Evolutionary conservation across 2,888 invertebrate species (phyloP), one percentile per base, ranked within the genome.

Genomic region (Xiphydria camelus): DNA sequence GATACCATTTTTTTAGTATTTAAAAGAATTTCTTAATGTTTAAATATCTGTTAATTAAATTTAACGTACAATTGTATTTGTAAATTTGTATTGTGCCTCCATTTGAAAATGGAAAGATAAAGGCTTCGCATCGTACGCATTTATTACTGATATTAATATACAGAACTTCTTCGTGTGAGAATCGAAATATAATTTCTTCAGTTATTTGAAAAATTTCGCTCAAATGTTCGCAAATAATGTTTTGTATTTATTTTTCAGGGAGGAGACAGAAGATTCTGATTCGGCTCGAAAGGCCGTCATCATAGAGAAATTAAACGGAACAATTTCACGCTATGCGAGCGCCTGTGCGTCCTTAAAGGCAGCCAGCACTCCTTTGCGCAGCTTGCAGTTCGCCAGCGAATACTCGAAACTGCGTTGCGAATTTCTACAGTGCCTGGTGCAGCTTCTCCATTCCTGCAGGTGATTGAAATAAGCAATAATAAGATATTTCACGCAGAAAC

Each of bases 371-470:
- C 85, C 85, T 0, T 76, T 79, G 1, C 80, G 83, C 42, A 82
- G 81, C 34, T 76, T 87, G 25, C 80, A 82, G 46, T 91, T 92
- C 68, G 89, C 89, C 69, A 80, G 86, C 29, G 89, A 90, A 67
- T 91, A 88, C 69, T 81, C 88, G 14, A 82, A 84, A 51, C 81
- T 93, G 25, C 82, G 94, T 0, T 86, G 87, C 0, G 84, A 84
- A 62, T 87, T 89, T 64, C 78, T 94, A 4, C 87, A 89, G 52
- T 80, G 82, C 1, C 77, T 85, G 45, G 75, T 81, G 2, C 86
- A 86, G 62, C 75, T 88, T 36, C 75, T 86, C 15, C 81, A 85
- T 53, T 86, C 89, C 0, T 91, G 90, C 59, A 81, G 66, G 68
- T 65, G 42, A 41, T 35, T 21, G 1, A 6, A 3, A 29, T 26